phyloP scores from a whole-genome alignment of 2,888 invertebrate species.

The Leucozona laternaria region DNA sequence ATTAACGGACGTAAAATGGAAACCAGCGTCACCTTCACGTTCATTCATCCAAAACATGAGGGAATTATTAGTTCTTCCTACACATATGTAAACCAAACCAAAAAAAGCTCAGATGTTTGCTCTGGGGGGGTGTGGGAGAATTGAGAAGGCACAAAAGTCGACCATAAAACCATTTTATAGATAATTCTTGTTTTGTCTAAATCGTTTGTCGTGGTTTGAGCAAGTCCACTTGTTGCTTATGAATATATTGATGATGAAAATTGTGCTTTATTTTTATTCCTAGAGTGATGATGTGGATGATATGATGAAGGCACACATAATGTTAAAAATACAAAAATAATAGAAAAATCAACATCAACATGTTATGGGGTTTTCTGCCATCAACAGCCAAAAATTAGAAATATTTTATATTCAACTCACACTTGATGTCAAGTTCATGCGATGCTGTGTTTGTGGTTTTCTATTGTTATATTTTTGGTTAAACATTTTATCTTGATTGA shows the following conservation, averaged over 20 bases:
- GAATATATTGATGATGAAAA: not conserved
- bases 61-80: not conserved
- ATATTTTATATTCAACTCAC: not conserved
- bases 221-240: conserved; percentile 21
- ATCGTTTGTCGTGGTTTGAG: not conserved
- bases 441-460: too few species aligned
- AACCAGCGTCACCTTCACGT: not conserved
- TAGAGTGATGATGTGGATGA: not conserved
- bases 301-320: not conserved
- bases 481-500: too few species aligned
- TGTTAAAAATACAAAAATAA: not conserved
- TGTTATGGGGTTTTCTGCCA: not conserved
- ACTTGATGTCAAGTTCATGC: not conserved
- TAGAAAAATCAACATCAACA: not conserved
- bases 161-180: not conserved
- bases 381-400: not conserved
- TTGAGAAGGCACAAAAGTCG: not conserved
- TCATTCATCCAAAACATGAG: not conserved
- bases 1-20: conserved; percentile 6
- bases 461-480: not conserved
- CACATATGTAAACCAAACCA: not conserved
- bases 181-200: not conserved
- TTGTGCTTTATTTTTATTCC: not conserved
- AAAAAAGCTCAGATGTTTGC: not conserved
- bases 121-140: not conserved